phyloP scores from a whole-genome alignment of 2,888 invertebrate species.

The Nomada lathburiana region DNA sequence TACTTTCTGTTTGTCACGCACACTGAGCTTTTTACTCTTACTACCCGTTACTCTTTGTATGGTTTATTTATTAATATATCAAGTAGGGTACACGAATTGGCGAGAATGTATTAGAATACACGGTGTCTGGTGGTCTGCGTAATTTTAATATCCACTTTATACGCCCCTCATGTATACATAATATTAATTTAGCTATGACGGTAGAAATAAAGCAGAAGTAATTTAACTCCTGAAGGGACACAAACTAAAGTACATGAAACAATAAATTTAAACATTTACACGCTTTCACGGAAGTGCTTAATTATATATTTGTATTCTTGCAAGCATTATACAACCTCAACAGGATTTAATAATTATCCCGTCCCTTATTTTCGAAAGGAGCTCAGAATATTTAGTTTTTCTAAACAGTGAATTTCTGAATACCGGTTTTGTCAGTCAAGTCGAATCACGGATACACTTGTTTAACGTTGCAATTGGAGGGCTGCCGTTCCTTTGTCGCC shows the following conservation, averaged over 20 bases:
- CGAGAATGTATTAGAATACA: neutral
- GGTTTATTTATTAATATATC: no score
- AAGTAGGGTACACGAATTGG: neutral
- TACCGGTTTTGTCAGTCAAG: neutral
- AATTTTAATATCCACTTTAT: neutral
- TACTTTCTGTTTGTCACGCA: neutral
- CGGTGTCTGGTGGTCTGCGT: neutral
- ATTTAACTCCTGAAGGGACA: neutral
- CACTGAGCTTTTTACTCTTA: no score
- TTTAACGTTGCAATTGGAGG: slow-evolving; percentile 10
- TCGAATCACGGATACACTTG: slow-evolving; percentile 1
- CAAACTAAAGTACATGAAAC: neutral
- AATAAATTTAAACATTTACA: slow-evolving; percentile 1
- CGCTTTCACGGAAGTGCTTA: neutral
- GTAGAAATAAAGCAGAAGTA: slow-evolving; percentile 4
- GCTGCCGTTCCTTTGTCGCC: slow-evolving; percentile 23
- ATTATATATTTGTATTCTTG: no score
- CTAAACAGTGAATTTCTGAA: neutral
- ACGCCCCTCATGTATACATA: neutral
- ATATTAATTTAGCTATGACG: neutral
- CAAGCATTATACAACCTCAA: no score
- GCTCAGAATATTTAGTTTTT: neutral
- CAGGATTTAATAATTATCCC: no score
- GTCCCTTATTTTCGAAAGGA: neutral
- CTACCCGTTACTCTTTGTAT: no score